Conservation (phyloP, 2,888 invertebrate species). For the Drosophila atripex region DNA sequence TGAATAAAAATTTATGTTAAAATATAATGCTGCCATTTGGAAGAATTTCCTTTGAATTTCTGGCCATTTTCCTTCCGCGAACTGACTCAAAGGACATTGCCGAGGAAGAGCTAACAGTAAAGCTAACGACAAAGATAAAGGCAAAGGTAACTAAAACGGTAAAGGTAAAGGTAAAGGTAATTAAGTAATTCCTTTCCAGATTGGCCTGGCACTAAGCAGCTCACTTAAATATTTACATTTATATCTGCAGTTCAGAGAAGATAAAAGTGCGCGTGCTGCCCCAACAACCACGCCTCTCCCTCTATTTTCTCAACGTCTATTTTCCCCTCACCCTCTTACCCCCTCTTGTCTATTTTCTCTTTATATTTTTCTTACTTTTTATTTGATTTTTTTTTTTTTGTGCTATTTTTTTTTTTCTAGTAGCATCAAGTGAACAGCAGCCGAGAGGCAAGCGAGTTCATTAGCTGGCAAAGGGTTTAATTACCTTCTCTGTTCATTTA, state of each 20-base stretch:
- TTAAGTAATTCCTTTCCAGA: conserved; percentile 33
- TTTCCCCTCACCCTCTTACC: not conserved
- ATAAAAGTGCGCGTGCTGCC: conserved; percentile 67
- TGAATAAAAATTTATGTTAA: no score
- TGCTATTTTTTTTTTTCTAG: conserved; percentile 1
- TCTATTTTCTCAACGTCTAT: not conserved
- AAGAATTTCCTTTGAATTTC: not conserved
- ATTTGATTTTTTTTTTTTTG: not conserved
- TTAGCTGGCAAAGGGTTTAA: conserved; percentile 83
- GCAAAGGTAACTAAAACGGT: conserved; percentile 14
- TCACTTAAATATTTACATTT: conserved; percentile 73
- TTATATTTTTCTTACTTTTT: conserved; percentile 1
- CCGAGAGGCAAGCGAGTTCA: conserved; percentile 71
- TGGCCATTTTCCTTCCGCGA: not conserved
- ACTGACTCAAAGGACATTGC: not conserved
- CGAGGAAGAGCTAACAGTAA: conserved; percentile 3
- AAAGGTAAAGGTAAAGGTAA: conserved; percentile 26
- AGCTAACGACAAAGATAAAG: conserved; percentile 10
- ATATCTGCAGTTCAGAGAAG: conserved; percentile 64
- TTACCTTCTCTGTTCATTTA: conserved; percentile 84
- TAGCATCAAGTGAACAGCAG: conserved; percentile 8
- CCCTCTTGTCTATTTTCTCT: not conserved
- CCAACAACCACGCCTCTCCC: not conserved
- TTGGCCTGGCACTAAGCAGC: conserved; percentile 26
- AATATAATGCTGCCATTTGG: no score